Base-by-base conservation (phyloP, 1,140 invertebrate genomes). In the Anagrus nilaparvatae region DNA sequence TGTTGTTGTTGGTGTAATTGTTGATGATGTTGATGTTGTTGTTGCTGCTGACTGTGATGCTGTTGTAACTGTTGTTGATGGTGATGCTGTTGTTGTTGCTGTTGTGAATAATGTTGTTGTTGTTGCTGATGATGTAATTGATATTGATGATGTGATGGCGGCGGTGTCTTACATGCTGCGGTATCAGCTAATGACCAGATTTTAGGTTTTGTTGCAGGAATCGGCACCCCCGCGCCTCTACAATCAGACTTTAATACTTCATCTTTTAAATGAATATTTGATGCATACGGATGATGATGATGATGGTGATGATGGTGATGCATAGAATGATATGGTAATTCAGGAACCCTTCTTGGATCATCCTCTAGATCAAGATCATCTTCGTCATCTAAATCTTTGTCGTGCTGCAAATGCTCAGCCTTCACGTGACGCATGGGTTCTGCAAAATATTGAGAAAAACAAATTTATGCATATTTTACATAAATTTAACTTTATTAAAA, bases 101-200 rank as follows among this genome's bases (percentile, higher is more conserved):
- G 58, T 52, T 64, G 52, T 53, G 70, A 44, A 4, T 74, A 72
- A 32, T 76, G 70, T 3, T 74, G 72, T 39, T 77, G 69, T 48
- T 70, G 46, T 45, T 61, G 44, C 41, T 65, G 46, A 50, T 67
- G 53, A 58, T 76, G 76, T 0, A 75, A 72, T 42, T 78, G 69
- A 30, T 70, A 72, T 0, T 73, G 71, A 3, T 78, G 76, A 2
- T 70, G 61, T 3, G 76, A 70, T 3, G 84, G 84, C 18, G 88
- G 86, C 1, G 87, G 87, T 7, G 87, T 92, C 63, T 94, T 94
- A 64, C 89, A 94, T n/a, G 91, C 92, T 13, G 92, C 92, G 21
- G 91, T 95, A 63, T 96, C 91, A 19, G 92, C 92, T 50, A 97
- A 62, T 5, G 91, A 95, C 93, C 92, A 97, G 54, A 97, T 97